Conservation (phyloP, 2,113 vertebrate species). For the Coregonus clupeaformis region DNA sequence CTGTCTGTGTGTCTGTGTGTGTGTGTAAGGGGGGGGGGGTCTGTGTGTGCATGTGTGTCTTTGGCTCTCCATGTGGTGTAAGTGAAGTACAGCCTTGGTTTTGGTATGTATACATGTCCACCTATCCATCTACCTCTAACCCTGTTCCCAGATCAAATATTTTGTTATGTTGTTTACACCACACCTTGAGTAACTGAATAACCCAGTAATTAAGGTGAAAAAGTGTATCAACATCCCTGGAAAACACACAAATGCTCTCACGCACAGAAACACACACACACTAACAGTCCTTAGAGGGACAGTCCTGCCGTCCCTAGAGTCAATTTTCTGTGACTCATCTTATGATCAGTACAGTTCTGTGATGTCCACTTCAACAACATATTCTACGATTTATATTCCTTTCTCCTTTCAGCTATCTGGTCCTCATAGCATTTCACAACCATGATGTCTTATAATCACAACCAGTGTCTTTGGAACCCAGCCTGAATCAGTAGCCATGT, state of each 20-base stretch:
- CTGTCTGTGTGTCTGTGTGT: too few relatives aligned
- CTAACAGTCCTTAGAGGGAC: neutral
- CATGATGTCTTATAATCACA: neutral
- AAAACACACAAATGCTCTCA: too few relatives aligned
- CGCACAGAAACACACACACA: neutral
- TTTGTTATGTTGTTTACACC: neutral
- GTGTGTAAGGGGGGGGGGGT: too few relatives aligned
- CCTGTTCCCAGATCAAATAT: neutral
- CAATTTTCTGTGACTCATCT: too few relatives aligned
- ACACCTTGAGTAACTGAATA: neutral
- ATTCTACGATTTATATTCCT: neutral
- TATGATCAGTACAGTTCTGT: neutral
- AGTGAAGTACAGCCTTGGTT: neutral
- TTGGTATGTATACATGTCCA: slow-evolving; percentile 1
- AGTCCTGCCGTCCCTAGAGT: too few relatives aligned
- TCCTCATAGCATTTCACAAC: neutral
- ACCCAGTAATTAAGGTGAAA: too few relatives aligned
- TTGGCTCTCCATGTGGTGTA: slow-evolving; percentile 20
- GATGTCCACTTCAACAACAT: neutral
- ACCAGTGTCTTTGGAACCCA: neutral
- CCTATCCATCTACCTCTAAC: neutral
- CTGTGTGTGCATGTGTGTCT: slow-evolving; percentile 18
- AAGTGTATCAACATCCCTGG: neutral
- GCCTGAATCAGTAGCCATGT: neutral
- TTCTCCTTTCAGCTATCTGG: neutral